phyloP scores from a whole-genome alignment of 2,888 invertebrate genomes.

The Spodoptera picta region DNA sequence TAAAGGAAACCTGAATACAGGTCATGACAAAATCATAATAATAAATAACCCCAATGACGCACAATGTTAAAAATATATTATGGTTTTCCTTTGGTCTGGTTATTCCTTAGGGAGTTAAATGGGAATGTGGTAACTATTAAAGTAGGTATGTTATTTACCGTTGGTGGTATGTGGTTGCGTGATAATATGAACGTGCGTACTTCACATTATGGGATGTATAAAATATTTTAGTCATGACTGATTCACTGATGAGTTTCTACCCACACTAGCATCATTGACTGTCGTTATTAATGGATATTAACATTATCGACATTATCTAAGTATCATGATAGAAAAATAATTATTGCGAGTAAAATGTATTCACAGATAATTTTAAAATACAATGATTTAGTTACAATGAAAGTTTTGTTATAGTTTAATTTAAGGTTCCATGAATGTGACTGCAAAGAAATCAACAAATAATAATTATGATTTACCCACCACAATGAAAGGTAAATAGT shows the following conservation, averaged over 20 bases:
- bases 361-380: too few species aligned
- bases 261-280: slow-evolving; percentile 36
- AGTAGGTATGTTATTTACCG: slow-evolving; percentile 9
- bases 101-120: slow-evolving; percentile 21
- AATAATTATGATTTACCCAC: too few species aligned
- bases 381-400: too few species aligned
- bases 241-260: slow-evolving; percentile 45
- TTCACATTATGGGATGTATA: slow-evolving; percentile 22
- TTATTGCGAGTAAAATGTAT: too few species aligned
- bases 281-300: slow-evolving; percentile 36
- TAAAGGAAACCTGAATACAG: slow-evolving; percentile 2
- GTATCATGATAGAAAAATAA: slow-evolving; percentile 16
- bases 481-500: too few species aligned
- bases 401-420: too few species aligned
- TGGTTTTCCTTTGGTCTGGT: slow-evolving; percentile 20
- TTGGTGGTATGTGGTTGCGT: slow-evolving; percentile 35
- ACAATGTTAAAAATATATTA: slow-evolving; percentile 21
- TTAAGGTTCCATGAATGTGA: too few species aligned
- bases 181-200: slow-evolving; percentile 16
- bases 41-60: background rate
- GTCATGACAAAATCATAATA: too few species aligned
- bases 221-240: slow-evolving; percentile 49
- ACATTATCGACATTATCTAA: slow-evolving; percentile 26
- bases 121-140: slow-evolving; percentile 3
- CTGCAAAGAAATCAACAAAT: too few species aligned